Base-by-base conservation (phyloP, 2,113 vertebrate genomes). In the Rhipidura dahli region DNA sequence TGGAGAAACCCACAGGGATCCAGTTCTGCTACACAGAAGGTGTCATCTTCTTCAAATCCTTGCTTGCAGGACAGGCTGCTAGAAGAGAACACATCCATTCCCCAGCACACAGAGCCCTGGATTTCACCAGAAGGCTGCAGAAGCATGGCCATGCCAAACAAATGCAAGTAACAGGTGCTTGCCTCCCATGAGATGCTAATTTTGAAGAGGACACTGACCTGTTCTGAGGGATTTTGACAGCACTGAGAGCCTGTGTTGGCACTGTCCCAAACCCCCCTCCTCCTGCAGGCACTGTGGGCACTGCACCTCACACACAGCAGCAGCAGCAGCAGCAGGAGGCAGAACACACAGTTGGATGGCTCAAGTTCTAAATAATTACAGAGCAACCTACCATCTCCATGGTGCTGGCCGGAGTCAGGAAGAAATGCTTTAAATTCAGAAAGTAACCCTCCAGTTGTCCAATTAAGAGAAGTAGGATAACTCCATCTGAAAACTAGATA, bases 401-500 rank as follows among this genome's bases (percentile, higher is more conserved):
- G 9, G 96, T 93, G 89, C 89, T 98, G 88, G 83, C 90, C 11
- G 99, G 99, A 19, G 96, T 99, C 94, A 99, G 97, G 94, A 97
- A 98, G 96, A 99, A 99, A 44, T 98, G 95, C 84, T 91, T 97
- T 28, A 99, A 94, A 33, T 99, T 98, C 93, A 99, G 87, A 94
- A 99, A 99, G 96, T 98, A 99, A 35, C 98, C 99, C 54, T 98
- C 98, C 65, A 99, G 96, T 72, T 99, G 99, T 95, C 99, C 99
- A 22, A 99, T 99, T 94, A 99, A 96, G 97, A 99, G 93, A 45
- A 99, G 98, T 37, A 99, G 93, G 91, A 99, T 98, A 76, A 99
- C 99, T 1, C 99, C 99, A 49, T 99, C 99, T 97, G 99, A 97
- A 98, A 99, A 98, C 99, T 99, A 15, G 39, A 95, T 44, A 90